Evolutionary conservation across 35 echinoderm and acorn worm species (phyloP), one percentile per base, ranked within the genome.

Genomic region (Diadema setosum): DNA sequence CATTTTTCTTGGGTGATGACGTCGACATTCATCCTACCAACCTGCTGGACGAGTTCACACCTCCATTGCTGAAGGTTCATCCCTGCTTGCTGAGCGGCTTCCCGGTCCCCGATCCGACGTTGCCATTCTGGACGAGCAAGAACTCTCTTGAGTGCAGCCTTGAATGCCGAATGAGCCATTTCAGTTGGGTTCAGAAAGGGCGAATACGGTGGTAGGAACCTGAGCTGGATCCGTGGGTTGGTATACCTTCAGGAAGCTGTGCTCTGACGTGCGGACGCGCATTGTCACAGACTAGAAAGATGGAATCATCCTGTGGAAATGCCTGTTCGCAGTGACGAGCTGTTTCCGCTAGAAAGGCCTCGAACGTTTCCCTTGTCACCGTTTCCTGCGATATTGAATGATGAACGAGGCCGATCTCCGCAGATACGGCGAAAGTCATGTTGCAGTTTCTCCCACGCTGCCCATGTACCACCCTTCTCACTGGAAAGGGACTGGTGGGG

Each of bases 61-160:
- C 82, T 60, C 82, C 82, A 84, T 3, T 34, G 31, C 49, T 84
- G 82, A 3, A 84, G 17, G 49, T 59, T 84, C 2, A 84, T 32
- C 5, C 50, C 82, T 34, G 82, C 82, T 84, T 60, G 49, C 3
- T 26, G 17, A 37, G 48, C 57, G n/a, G 82, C 82, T 9, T 34
- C 23, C n/a, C n/a, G n/a, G n/a, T n/a, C n/a, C n/a, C n/a, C n/a
- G n/a, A n/a, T n/a, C n/a, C n/a, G n/a, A n/a, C n/a, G n/a, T n/a
- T n/a, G n/a, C n/a, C n/a, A n/a, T n/a, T n/a, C n/a, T n/a, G n/a
- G n/a, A n/a, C n/a, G 39, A 9, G 14, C 82, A 2, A 84, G 52
- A n/a, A 37, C 49, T 12, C 82, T 12, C 31, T 59, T 55, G 14
- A 84, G 11, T 25, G 39, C 82, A 29, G 82, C 82, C 49, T 84